These are phyloP conservation scores for Albula glossodonta DNA, from an alignment of 2,113 vertebrate genomes.

Conservation along the genomic window DNA sequence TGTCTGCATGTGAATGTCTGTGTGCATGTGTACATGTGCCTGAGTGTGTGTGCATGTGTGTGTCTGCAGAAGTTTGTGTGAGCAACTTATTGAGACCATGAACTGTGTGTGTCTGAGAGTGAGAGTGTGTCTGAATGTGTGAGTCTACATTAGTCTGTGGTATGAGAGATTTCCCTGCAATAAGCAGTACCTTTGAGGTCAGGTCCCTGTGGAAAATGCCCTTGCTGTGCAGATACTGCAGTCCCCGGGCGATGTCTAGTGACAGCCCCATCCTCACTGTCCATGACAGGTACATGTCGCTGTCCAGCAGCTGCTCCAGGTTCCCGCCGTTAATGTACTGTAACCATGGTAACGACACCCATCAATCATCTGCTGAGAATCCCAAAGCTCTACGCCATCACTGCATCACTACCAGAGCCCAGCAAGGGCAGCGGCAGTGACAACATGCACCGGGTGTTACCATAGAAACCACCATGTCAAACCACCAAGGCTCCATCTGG, in stretches of 20 bases:
- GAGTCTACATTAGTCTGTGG: no score
- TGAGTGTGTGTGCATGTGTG: not conserved
- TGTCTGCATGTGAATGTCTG: not conserved
- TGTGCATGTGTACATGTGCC: not conserved
- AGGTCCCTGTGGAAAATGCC: constrained; percentile 91
- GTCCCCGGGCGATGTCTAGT: constrained; percentile 83
- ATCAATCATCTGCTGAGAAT: not conserved
- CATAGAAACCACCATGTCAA: not conserved
- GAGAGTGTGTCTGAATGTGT: no score
- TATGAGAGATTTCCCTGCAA: not conserved
- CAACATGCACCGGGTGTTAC: not conserved
- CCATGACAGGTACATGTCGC: constrained; percentile 84
- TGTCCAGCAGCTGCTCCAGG: constrained; percentile 92
- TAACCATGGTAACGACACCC: constrained; percentile 44
- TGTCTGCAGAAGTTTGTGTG: no score
- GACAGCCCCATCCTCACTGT: constrained; percentile 77
- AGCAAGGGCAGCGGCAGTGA: not conserved
- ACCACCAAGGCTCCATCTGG: not conserved
- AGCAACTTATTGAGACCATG: no score
- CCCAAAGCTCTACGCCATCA: not conserved
- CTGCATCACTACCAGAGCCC: not conserved
- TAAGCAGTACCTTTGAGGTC: constrained; percentile 83
- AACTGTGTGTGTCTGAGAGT: no score
- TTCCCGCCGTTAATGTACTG: constrained; percentile 95
- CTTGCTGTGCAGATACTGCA: constrained; percentile 90